phyloP scores from a whole-genome alignment of 2,113 vertebrate genomes.

The Sinocyclocheilus anshuiensis region DNA sequence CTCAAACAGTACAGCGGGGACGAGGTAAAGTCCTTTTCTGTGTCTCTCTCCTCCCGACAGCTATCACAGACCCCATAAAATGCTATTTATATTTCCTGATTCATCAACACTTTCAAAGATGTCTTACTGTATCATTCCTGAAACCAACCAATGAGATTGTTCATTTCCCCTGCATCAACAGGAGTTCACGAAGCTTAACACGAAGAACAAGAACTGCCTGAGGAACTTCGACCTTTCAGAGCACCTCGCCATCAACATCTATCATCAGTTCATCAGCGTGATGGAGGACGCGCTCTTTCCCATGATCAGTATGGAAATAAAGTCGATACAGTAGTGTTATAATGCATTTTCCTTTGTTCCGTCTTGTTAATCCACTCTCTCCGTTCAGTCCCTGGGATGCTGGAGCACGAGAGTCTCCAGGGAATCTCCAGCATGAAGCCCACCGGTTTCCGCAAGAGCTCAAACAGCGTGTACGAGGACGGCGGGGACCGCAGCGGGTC shows the following conservation, averaged over 20 bases:
- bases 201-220: slow-evolving; percentile 90
- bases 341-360: background rate
- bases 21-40: slow-evolving; percentile 76
- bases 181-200: slow-evolving; percentile 90
- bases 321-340: background rate
- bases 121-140: background rate
- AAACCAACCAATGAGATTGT: background rate
- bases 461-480: slow-evolving; percentile 85
- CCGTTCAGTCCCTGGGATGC: slow-evolving; percentile 86
- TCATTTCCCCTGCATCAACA: slow-evolving; percentile 56
- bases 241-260: slow-evolving; percentile 91
- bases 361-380: background rate
- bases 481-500: slow-evolving; percentile 40
- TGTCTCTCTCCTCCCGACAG: background rate
- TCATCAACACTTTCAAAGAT: no score
- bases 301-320: slow-evolving; percentile 80
- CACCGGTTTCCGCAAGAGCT: slow-evolving; percentile 91
- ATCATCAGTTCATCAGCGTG: slow-evolving; percentile 85
- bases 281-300: slow-evolving; percentile 88
- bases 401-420: slow-evolving; percentile 95
- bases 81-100: background rate
- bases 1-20: slow-evolving; percentile 98
- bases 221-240: slow-evolving; percentile 95
- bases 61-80: background rate
- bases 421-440: slow-evolving; percentile 96